Base-by-base conservation (phyloP, 2,113 vertebrate genomes). In the Motacilla alba region DNA sequence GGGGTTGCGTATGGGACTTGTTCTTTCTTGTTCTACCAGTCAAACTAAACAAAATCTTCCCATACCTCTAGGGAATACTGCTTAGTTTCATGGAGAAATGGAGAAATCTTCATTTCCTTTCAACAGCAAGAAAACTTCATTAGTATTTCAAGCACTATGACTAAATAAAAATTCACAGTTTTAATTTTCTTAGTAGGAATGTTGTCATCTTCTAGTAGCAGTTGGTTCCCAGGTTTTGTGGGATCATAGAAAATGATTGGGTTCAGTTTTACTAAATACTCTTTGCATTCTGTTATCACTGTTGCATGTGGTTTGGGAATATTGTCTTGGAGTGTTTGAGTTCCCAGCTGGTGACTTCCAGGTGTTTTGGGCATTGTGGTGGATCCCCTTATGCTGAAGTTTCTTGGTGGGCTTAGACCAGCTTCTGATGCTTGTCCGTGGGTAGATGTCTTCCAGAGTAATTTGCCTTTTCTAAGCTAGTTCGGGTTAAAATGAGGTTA, bases 1-100 rank as follows among this genome's bases (percentile, higher is more conserved):
- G 37, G 70, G 39, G 14, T 67, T 94, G 66, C 4, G 0, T 46
- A 11, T 47, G 49, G 17, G 83, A 68, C 84, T 83, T 44, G 46
- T 68, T 66, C 44, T 82, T 90, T 87, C 90, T 83, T 96, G 80
- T 85, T 78, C n/a, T 93, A 52, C 68, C 63, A 49, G 66, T 90
- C 44, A n/a, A 89, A 75, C 88, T 35, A 47, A 77, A 82, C 31
- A 62, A 83, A 46, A 67, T 66, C 33, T 91, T 73, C 66, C 37
- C 60, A 33, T 77, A 41, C 55, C 37, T 91, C 62, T 50, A 55
- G 44, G 89, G 85, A 85, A 67, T 66, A 20, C 24, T 53, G 18
- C 87, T 87, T 37, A 35, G 15, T 85, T 89, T 84, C n/a, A 43
- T 50, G 47, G 55, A 73, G 35, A 83, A 80, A 55, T 3, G 5